Evolutionary conservation across 2,888 invertebrate species (phyloP), one percentile per base, ranked within the genome.

Genomic region (Noctua janthe): DNA sequence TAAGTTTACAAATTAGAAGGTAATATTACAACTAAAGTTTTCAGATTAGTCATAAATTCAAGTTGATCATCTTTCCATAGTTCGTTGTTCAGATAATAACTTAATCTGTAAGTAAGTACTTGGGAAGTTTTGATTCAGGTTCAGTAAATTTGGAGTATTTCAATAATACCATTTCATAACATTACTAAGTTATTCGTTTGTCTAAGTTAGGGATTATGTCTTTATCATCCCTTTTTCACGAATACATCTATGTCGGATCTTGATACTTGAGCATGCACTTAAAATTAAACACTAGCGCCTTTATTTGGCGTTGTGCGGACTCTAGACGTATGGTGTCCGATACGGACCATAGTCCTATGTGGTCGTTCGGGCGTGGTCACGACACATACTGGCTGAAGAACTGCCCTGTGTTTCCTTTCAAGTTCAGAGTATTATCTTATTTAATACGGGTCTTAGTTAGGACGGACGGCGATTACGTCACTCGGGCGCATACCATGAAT

Each of bases 11-110:
- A 82, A 62, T 72, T 29, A 75, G 47, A 72, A 51, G 83, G 29
- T 74, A 76, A 73, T 78, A 74, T 78, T 76, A 80, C 71, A 70
- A 64, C 73, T 74, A 83, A 81, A 87, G 74, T 83, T 87, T 82
- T 64, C 67, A 80, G 76, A 84, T 84, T 76, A 82, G 51, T 43
- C 47, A 74, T 56, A 78, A 82, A 67, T 78, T 78, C 35, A 67
- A 76, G 49, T 71, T 72, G 72, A 79, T 75, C 73, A 69, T 75
- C 49, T 74, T 84, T 80, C 47, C 84, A 70, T 73, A 70, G 80
- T 75, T 75, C 15, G 59, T 54, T 54, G 47, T 71, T 71, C 15
- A 54, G 59, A 78, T 74, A 74, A 49, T 74, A 73, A 75, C 47
- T 84, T 73, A 59, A 59, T 80, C 71, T 64, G 39, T 71, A 13